Conservation (phyloP, 2,888 invertebrate species). For the Trichopria drosophilae region DNA sequence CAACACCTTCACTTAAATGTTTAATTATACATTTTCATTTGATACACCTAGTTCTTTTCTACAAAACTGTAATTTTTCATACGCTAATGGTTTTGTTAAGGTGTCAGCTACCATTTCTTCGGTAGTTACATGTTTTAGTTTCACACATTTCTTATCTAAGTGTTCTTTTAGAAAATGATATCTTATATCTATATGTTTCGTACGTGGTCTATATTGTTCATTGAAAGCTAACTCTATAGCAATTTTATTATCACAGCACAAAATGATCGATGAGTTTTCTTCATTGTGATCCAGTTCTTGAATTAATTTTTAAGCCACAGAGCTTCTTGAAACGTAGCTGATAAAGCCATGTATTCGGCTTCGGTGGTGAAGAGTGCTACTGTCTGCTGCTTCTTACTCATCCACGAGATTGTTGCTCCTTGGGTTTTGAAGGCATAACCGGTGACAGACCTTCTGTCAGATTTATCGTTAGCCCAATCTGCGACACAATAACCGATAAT, state of each 20-base stretch:
- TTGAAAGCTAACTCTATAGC: conserved; percentile 31
- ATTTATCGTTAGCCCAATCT: conserved; percentile 35
- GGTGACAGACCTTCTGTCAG: conserved; percentile 38
- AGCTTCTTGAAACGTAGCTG: conserved; percentile 38
- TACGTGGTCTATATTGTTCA: conserved; percentile 26
- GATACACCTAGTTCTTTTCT: no score
- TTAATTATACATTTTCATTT: no score
- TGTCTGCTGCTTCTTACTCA: conserved; percentile 34
- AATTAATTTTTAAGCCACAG: conserved; percentile 30
- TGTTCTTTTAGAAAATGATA: conserved; percentile 35
- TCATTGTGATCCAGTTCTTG: conserved; percentile 15
- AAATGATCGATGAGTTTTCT: conserved; percentile 7
- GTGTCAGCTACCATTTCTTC: conserved; percentile 34
- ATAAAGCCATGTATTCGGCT: conserved; percentile 44
- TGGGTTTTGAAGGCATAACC: conserved; percentile 39
- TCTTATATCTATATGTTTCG: conserved; percentile 38
- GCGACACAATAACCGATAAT: conserved; percentile 37
- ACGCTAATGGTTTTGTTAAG: conserved; percentile 42
- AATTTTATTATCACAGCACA: conserved; percentile 33
- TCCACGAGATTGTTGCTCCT: conserved; percentile 42
- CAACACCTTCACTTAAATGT: no score
- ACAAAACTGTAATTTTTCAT: no score
- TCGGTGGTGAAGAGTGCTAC: no score
- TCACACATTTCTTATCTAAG: conserved; percentile 24
- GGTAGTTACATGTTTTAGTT: conserved; percentile 21